Evolutionary conservation across 2,113 vertebrate species (phyloP).

Genomic region (Corythaixoides concolor): DNA sequence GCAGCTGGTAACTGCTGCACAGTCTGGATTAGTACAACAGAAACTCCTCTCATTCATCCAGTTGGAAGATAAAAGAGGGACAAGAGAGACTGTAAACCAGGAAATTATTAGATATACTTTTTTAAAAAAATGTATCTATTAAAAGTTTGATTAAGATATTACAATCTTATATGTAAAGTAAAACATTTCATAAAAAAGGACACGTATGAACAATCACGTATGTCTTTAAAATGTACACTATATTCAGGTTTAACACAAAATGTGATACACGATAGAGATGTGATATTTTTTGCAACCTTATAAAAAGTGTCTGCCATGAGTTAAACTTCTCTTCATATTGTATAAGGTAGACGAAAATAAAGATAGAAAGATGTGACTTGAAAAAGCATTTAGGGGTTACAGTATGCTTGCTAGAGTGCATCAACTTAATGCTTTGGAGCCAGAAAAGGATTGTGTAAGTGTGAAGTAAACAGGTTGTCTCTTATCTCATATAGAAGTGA

Average conservation of each 20-base stretch:
- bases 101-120: neutral
- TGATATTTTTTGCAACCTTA: neutral
- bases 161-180: neutral
- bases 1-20: neutral
- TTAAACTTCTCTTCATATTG: neutral
- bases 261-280: neutral
- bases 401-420: neutral
- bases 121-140: neutral
- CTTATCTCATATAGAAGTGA: neutral
- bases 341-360: neutral
- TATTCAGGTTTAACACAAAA: neutral
- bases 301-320: neutral
- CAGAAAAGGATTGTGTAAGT: neutral
- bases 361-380: neutral
- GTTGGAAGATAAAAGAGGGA: neutral
- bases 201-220: neutral
- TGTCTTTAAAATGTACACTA: neutral
- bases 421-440: neutral
- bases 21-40: neutral
- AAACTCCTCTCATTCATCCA: neutral
- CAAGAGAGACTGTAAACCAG: neutral
- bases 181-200: neutral
- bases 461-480: neutral
- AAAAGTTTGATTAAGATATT: neutral
- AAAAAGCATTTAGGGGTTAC: neutral